These are phyloP conservation scores for Parauchenoglanis punctatus DNA, from an alignment of 2,797 vertebrate species.

Conservation along the genomic window DNA sequence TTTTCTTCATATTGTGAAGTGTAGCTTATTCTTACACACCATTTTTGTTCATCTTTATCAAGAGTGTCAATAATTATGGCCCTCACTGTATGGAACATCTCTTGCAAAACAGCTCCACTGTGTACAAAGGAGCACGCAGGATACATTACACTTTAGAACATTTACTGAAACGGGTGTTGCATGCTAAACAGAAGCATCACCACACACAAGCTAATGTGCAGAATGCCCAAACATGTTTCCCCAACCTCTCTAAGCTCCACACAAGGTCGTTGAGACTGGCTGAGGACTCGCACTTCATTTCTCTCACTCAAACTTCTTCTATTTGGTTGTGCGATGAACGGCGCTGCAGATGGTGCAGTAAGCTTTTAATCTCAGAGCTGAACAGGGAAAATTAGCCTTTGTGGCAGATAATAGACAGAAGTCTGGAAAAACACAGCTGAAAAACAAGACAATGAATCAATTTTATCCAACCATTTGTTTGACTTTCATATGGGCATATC, in stretches of 20 bases:
- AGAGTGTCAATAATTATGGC: slow-evolving; percentile 24
- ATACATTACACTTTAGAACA: slow-evolving; percentile 23
- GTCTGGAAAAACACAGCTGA: slow-evolving; percentile 54
- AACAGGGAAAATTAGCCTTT: slow-evolving; percentile 65
- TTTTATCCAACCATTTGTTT: slow-evolving; percentile 45
- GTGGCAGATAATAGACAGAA: slow-evolving; percentile 68
- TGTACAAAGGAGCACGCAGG: slow-evolving; percentile 6
- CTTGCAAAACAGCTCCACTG: neutral
- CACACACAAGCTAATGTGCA: slow-evolving; percentile 14
- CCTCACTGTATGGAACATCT: slow-evolving; percentile 17
- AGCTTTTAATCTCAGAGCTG: slow-evolving; percentile 67
- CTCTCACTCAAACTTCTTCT: slow-evolving; percentile 57
- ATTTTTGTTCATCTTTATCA: slow-evolving; percentile 37
- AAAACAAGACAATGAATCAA: slow-evolving; percentile 51
- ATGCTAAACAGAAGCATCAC: slow-evolving; percentile 18
- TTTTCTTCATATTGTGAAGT: slow-evolving; percentile 3
- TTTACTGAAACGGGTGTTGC: slow-evolving; percentile 23
- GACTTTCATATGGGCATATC: slow-evolving; percentile 41
- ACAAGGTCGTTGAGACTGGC: slow-evolving; percentile 29
- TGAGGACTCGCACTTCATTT: slow-evolving; percentile 31
- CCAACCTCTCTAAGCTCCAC: slow-evolving; percentile 25
- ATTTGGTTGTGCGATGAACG: slow-evolving; percentile 68
- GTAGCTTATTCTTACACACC: neutral
- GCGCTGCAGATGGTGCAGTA: slow-evolving; percentile 72
- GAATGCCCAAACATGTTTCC: slow-evolving; percentile 28